These are phyloP conservation scores for Leptopilina boulardi DNA, from an alignment of 1,140 invertebrate species.

Conservation along the genomic window DNA sequence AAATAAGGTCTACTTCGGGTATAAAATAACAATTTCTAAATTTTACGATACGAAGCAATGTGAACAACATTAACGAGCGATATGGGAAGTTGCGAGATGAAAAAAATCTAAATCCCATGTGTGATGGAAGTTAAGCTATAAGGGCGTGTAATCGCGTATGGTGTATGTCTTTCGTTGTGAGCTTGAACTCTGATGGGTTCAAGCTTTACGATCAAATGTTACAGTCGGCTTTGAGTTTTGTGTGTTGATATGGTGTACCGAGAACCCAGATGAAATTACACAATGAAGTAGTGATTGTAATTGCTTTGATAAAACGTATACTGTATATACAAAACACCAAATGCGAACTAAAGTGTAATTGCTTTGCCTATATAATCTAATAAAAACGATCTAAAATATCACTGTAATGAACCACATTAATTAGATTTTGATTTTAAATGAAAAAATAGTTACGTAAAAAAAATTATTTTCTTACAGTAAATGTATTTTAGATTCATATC, in stretches of 20 bases:
- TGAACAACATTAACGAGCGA: not conserved
- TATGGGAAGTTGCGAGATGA: conserved; percentile 24
- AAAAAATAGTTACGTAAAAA: too few relatives aligned
- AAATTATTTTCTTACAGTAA: too few relatives aligned
- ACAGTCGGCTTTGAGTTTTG: conserved; percentile 51
- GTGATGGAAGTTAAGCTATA: conserved; percentile 13
- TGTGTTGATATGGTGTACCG: conserved; percentile 65
- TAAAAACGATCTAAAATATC: too few relatives aligned
- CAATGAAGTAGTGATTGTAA: conserved; percentile 65
- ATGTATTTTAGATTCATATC: too few relatives aligned
- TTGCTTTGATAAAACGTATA: conserved; percentile 53
- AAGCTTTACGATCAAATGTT: conserved; percentile 60
- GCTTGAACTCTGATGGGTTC: conserved; percentile 66
- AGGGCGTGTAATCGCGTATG: conserved; percentile 39
- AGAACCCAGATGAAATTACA: conserved; percentile 61
- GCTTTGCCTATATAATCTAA: not conserved
- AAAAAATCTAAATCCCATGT: not conserved
- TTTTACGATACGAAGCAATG: conserved; percentile 34
- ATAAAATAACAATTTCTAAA: conserved; percentile 38
- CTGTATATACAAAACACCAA: conserved; percentile 39
- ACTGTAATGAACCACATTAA: conserved; percentile 24
- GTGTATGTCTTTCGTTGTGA: conserved; percentile 45
- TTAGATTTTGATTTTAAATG: not conserved
- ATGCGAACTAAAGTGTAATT: not conserved
- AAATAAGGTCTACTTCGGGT: not conserved